Evolutionary conservation across 2,888 invertebrate species (phyloP), one percentile per base, ranked within the genome.

Genomic region (Hirtodrosophila confusa): DNA sequence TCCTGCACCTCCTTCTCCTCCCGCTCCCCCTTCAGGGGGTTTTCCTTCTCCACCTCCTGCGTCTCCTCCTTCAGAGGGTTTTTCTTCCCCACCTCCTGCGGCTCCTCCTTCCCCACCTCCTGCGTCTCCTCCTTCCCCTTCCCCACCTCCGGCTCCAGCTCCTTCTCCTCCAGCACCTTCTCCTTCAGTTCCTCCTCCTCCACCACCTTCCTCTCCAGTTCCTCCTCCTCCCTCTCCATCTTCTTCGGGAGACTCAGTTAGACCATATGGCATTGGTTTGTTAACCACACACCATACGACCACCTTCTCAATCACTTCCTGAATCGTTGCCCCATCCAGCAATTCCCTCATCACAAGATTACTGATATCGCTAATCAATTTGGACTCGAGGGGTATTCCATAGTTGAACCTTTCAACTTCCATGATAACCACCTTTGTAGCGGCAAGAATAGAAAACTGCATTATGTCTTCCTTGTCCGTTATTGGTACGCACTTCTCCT

Each of bases 381-480:
- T 10, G 0, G 37, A 7, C n/a, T 10, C 9, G 5, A 72, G 0
- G 0, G 72, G 40, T 0, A 4, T 0, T 0, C 36, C 40, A 1
- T 11, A 3, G 37, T 41, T 66, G 10, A n/a, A 36, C 6, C 4
- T 2, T 24, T 51, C 47, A 0, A 72, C 2, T 33, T 62, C 33
- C 2, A 4, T 9, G 3, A 66, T 3, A 0, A 72, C 2, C 3
- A 12, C n/a, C 2, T 57, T 53, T 4, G 36, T 1, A 2, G 55
- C 49, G 0, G 35, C 48, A 0, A 24, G 0, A 9, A 48, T 0
- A 4, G 63, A 23, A 1, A 24, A 0, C 3, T 74, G 35, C 6
- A 54, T 8, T 1, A 73, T 1, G 4, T 70, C 64, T 0, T 56
- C 17, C 8, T 43, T 69, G 35, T 12, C 23, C 3, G 54, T 17